phyloP scores from a whole-genome alignment of 2,888 invertebrate species.

The Cryptophagus acutangulus region DNA sequence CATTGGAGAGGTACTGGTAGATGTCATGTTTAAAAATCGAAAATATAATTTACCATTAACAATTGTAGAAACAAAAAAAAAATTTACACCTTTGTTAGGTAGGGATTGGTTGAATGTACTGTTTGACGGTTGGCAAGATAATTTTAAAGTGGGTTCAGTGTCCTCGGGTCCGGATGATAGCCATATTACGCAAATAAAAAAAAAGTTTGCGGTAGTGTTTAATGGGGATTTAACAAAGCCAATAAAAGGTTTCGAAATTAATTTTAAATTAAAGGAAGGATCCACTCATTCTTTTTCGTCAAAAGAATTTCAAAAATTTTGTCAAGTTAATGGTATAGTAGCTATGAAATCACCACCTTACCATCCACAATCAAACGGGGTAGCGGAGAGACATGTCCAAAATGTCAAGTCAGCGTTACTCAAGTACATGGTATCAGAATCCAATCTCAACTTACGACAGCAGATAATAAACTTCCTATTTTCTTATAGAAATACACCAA shows the following conservation, averaged over 20 bases:
- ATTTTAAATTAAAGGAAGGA: conserved; percentile 7
- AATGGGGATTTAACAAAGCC: neutral
- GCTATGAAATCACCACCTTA: neutral
- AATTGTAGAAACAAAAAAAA: neutral
- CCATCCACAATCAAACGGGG: neutral
- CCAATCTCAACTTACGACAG: too few relatives aligned
- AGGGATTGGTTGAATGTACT: conserved; percentile 11
- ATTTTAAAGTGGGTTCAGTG: conserved; percentile 6
- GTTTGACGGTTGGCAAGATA: conserved; percentile 8
- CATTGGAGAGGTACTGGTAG: conserved; percentile 8
- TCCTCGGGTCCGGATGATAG: neutral
- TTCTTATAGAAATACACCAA: too few relatives aligned
- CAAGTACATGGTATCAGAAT: too few relatives aligned
- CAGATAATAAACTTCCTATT: too few relatives aligned
- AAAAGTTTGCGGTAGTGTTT: conserved; percentile 5
- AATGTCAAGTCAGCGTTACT: too few relatives aligned
- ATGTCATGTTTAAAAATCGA: conserved; percentile 6
- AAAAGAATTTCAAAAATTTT: neutral
- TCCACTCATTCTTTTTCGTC: conserved; percentile 5
- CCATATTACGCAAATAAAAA: neutral
- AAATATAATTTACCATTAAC: too few relatives aligned
- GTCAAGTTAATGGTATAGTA: neutral
- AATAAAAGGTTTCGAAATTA: conserved; percentile 12
- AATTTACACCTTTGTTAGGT: conserved; percentile 11
- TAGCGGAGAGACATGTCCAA: neutral